Conservation (phyloP, 2,113 vertebrate genomes). For the Anolis carolinensis region DNA sequence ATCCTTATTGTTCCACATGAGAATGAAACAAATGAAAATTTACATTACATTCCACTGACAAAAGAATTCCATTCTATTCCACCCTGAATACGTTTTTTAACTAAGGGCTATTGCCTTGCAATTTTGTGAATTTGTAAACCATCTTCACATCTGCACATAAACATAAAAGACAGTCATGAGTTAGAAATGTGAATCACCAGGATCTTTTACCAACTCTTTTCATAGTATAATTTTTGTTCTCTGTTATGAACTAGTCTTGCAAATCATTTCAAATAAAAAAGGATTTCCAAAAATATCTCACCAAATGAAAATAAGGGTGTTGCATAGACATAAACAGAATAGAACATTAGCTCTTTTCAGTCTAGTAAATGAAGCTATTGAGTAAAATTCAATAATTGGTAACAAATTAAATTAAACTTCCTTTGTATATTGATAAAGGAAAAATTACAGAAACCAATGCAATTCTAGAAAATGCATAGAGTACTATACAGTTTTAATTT, state of each 20-base stretch:
- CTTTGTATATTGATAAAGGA: not conserved
- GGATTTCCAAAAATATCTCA: not conserved
- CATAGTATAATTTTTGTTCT: not conserved
- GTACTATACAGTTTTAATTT: not conserved
- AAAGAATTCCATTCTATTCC: not conserved
- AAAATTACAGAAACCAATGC: not conserved
- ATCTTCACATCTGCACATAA: not conserved
- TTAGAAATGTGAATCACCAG: not conserved
- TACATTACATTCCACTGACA: no score
- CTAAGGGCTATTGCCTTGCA: not conserved
- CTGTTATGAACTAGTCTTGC: not conserved
- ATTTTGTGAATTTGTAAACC: not conserved
- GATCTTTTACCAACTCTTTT: not conserved
- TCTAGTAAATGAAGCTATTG: not conserved
- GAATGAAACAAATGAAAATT: no score
- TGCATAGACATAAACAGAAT: not conserved
- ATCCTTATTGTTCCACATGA: no score
- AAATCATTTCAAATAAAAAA: not conserved
- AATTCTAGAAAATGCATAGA: not conserved
- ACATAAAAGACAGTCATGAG: not conserved
- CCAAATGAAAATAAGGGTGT: not conserved
- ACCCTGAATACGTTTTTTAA: not conserved
- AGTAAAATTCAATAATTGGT: not conserved
- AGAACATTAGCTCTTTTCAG: not conserved
- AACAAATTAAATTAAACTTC: not conserved